Conservation (phyloP, 2,888 invertebrate species). For the Pristionchus japonicus region DNA sequence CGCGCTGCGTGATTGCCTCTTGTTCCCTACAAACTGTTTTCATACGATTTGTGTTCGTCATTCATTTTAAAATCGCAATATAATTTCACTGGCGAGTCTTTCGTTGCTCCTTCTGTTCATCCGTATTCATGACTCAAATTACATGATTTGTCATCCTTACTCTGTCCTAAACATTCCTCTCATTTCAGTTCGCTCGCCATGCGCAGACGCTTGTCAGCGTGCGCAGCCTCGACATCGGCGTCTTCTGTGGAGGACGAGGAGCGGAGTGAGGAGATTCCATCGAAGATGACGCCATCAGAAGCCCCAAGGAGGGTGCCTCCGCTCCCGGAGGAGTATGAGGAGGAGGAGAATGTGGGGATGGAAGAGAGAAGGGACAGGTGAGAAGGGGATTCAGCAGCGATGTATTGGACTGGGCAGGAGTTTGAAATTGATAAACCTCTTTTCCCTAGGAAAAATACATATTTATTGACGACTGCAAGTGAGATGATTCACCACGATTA, state of each 20-base stretch:
- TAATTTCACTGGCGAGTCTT: not conserved
- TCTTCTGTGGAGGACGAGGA: not conserved
- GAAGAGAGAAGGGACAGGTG: not conserved
- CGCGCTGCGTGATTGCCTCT: not conserved
- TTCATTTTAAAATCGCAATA: no score
- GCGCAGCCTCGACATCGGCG: not conserved
- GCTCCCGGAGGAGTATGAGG: not conserved
- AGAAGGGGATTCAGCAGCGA: not conserved
- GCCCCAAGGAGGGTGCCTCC: not conserved
- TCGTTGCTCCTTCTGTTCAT: not conserved
- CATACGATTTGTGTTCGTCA: no score
- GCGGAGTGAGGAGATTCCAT: not conserved
- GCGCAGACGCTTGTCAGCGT: not conserved
- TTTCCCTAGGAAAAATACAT: no score
- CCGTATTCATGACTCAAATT: not conserved
- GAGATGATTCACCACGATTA: not conserved
- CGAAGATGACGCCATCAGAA: not conserved
- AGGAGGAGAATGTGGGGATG: not conserved
- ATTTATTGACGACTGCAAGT: not conserved
- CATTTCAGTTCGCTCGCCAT: not conserved
- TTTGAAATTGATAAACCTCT: no score
- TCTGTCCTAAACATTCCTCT: not conserved
- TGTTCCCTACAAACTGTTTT: no score
- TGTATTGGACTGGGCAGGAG: not conserved
- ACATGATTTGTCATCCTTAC: not conserved